These are phyloP conservation scores for Achatina immaculata DNA, from an alignment of 1,140 invertebrate genomes.

Conservation along the genomic window DNA sequence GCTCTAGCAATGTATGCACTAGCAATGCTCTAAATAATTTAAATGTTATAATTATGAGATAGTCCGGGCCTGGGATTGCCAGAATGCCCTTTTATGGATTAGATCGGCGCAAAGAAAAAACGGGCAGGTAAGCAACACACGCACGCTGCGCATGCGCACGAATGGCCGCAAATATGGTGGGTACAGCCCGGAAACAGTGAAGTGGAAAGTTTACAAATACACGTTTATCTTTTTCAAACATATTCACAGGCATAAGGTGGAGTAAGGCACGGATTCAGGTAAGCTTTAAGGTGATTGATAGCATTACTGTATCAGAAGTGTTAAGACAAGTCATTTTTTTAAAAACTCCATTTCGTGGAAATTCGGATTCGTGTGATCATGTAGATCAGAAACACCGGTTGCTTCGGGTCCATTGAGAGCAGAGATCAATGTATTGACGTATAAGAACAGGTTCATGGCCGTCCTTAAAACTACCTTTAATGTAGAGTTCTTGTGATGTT, in stretches of 20 bases:
- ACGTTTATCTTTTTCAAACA: background rate
- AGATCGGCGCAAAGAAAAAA: background rate
- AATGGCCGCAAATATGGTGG: background rate
- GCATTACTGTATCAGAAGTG: too few species aligned
- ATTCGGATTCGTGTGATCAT: too few species aligned
- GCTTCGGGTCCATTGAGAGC: too few species aligned
- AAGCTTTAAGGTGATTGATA: too few species aligned
- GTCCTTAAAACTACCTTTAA: too few species aligned
- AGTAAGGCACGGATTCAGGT: background rate
- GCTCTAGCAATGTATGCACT: too few species aligned
- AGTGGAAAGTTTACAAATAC: background rate
- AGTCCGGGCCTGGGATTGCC: background rate
- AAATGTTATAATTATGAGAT: background rate
- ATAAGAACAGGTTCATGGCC: too few species aligned
- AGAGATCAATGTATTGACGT: too few species aligned
- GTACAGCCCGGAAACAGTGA: background rate
- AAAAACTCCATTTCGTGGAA: too few species aligned
- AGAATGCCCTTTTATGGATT: slow-evolving; percentile 8
- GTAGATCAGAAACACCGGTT: too few species aligned
- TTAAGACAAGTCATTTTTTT: too few species aligned
- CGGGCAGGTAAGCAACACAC: background rate
- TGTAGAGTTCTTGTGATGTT: too few species aligned
- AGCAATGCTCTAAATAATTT: background rate
- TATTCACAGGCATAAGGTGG: background rate
- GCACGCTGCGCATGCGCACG: background rate